Percentiles rank a stretch among this genome's conserved stretches.
Conservation (phyloP, 2,113 vertebrate species). For the Pterocles burchelli region DNA sequence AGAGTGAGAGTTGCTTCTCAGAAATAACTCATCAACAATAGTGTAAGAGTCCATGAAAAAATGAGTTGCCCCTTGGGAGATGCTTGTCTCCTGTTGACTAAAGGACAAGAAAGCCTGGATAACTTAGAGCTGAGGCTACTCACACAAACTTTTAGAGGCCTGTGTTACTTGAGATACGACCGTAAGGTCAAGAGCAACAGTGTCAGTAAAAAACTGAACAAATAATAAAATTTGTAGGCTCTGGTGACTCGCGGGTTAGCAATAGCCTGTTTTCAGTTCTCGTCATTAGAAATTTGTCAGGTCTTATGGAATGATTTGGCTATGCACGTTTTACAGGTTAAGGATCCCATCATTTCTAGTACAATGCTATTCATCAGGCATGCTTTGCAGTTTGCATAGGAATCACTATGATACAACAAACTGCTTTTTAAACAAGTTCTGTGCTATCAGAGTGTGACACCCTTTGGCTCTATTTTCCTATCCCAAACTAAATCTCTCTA, state of each 20-base stretch:
- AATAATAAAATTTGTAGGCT: not conserved
- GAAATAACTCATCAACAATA: not conserved
- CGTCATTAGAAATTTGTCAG: not conserved
- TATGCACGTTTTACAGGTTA: not conserved
- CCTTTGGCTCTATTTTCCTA: not conserved
- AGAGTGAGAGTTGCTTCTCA: not conserved
- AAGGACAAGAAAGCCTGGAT: not conserved
- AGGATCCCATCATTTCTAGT: not conserved
- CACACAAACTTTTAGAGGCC: not conserved
- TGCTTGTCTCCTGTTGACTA: not conserved
- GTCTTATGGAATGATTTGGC: not conserved
- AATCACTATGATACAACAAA: not conserved
- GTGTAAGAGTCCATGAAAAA: not conserved
- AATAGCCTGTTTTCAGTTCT: not conserved
- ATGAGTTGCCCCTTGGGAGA: not conserved
- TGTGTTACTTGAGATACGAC: not conserved
- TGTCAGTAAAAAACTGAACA: not conserved
- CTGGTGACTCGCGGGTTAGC: not conserved
- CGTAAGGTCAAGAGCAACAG: not conserved
- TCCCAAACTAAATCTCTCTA: not conserved
- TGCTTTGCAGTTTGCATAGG: not conserved
- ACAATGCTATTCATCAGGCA: not conserved
- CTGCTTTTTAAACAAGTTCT: not conserved
- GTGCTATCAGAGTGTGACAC: not conserved
- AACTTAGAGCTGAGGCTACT: not conserved